phyloP scores from a whole-genome alignment of 2,888 invertebrate species.

The Epirrhoe alternata region DNA sequence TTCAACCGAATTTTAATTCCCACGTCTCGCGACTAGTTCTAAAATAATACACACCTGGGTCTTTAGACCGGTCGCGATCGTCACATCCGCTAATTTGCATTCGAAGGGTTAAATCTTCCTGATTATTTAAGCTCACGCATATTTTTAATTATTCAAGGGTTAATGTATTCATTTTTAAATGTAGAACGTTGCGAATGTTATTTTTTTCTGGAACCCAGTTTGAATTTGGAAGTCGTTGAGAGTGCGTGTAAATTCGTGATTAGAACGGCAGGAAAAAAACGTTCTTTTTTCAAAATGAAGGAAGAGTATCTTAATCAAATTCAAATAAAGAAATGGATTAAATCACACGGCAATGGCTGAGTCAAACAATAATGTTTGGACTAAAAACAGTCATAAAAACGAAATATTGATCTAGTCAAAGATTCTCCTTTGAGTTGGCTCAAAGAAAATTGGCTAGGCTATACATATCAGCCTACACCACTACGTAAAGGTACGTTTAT shows the following conservation, averaged over 20 bases:
- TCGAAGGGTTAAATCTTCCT: slow-evolving; percentile 81
- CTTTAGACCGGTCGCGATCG: slow-evolving; percentile 70
- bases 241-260: slow-evolving; percentile 51
- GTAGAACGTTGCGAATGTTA: slow-evolving; percentile 60
- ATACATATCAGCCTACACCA: background rate
- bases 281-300: slow-evolving; percentile 13
- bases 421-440: background rate
- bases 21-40: slow-evolving; percentile 53
- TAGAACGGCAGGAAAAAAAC: slow-evolving; percentile 3
- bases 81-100: slow-evolving; percentile 79
- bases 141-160: slow-evolving; percentile 85
- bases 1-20: slow-evolving; percentile 45
- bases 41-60: slow-evolving; percentile 77
- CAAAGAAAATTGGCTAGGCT: background rate
- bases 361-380: background rate
- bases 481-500: background rate
- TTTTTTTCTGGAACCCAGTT: slow-evolving; percentile 71
- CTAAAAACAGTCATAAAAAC: background rate
- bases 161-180: slow-evolving; percentile 73
- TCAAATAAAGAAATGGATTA: background rate
- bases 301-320: background rate
- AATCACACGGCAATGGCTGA: background rate
- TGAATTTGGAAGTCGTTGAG: slow-evolving; percentile 66
- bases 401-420: background rate
- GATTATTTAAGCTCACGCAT: slow-evolving; percentile 82